Conservation (phyloP, 1,140 invertebrate genomes). For the Apis mellifera region Amel_HAv3.1 CM009933.2:11027501-11028000, state of each 20-base stretch:
- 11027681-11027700: slow-evolving; percentile 32
- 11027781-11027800: too few relatives aligned
- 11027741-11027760: too few relatives aligned
- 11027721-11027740: not conserved
- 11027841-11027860: slow-evolving; percentile 19
- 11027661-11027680: slow-evolving; percentile 23
- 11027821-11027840: too few relatives aligned
- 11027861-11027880: slow-evolving; percentile 47
- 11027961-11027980: slow-evolving; percentile 32
- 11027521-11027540: slow-evolving; percentile 39
- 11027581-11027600: slow-evolving; percentile 31
- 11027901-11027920: slow-evolving; percentile 10
- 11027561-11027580: slow-evolving; percentile 44
- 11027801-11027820: too few relatives aligned
- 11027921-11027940: slow-evolving; percentile 26
- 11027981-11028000: slow-evolving; percentile 23
- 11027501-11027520: slow-evolving; percentile 54
- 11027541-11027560: slow-evolving; percentile 11
- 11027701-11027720: too few relatives aligned
- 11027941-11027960: slow-evolving; percentile 54
- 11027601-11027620: slow-evolving; percentile 39
- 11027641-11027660: slow-evolving; percentile 31
- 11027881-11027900: slow-evolving; percentile 1
- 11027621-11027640: slow-evolving; percentile 50
- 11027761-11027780: too few relatives aligned